A percentile compares a stretch with the other conserved stretches of the same genome.
Evolutionary conservation across 2,113 vertebrate genomes (phyloP).

Genomic region (Trichomycterus rosablanca): DNA sequence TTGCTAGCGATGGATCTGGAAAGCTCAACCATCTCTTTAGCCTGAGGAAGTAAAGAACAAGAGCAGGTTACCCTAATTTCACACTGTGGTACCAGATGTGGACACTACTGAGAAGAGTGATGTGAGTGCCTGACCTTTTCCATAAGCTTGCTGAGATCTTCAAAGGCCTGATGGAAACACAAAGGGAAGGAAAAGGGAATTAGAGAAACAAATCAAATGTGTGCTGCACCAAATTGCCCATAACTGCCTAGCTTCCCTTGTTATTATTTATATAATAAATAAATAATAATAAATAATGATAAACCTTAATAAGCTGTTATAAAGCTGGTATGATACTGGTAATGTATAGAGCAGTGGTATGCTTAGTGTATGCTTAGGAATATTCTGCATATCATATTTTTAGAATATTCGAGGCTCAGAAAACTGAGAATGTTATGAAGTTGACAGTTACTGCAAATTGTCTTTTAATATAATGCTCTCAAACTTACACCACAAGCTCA

Average conservation of each 20-base stretch:
- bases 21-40: constrained; percentile 98
- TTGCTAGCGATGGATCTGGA: constrained; percentile 95
- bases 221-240: too few relatives aligned
- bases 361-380: too few relatives aligned
- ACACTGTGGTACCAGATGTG: neutral
- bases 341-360: too few relatives aligned
- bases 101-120: neutral
- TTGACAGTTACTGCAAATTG: too few relatives aligned
- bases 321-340: too few relatives aligned
- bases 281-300: neutral
- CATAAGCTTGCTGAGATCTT: constrained; percentile 97
- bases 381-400: too few relatives aligned
- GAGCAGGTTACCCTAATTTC: neutral
- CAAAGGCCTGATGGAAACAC: constrained; percentile 80
- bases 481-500: too few relatives aligned
- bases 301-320: neutral
- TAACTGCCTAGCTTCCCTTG: too few relatives aligned
- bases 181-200: constrained; percentile 4
- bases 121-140: constrained; percentile 79
- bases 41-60: constrained; percentile 67
- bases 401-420: too few relatives aligned
- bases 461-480: too few relatives aligned
- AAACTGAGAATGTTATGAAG: too few relatives aligned
- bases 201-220: constrained; percentile 1
- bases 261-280: too few relatives aligned